Base-by-base conservation (phyloP, 2,797 vertebrate genomes). In the Macropodus opercularis region DNA sequence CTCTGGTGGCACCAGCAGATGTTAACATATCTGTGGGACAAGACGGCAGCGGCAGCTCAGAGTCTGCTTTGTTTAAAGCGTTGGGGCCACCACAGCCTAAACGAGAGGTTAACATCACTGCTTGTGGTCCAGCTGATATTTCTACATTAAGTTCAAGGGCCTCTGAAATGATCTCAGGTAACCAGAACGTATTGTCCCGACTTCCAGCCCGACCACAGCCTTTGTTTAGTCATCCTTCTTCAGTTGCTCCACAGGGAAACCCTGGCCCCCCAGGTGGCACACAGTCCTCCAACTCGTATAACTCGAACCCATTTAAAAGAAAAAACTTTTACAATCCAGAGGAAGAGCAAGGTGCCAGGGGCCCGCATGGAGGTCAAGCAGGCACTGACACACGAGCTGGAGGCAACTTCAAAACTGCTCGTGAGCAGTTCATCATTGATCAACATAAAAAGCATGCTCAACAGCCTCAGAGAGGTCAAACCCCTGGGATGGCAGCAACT, bases 341-440 rank as follows among this genome's bases (percentile, higher is more conserved):
- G n/a, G 62, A 41, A 49, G 87, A 41, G 32, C 86, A 92, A 26
- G 83, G 76, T 48, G 73, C 67, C 62, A 86, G 44, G 27, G 68
- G 65, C 0, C 59, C 72, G 38, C 80, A 81, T 23, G 81, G 66
- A 63, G 59, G 58, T 54, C 89, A 52, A 36, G 63, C 44, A 23
- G 49, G 40, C 11, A 2, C 73, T 8, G 88, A 90, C 14, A 55
- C 36, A 19, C 75, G 65, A 18, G 49, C 58, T 11, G 79, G 57
- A 44, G 66, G 72, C 63, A 79, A 80, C 52, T 98, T 99, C 82
- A 97, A 91, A 92, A 93, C 95, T 0, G 97, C 97, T 15, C 94
- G 91, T 15, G 94, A 98, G 58, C 95, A 98, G 50, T 84, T 98
- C 2, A 88, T 94, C 57, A 86, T 93, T 32, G 94, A 96, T 40